A percentile compares a stretch with the other conserved stretches of the same genome.
These are phyloP conservation scores for Malurus melanocephalus DNA, from an alignment of 2,113 vertebrate species.

Conservation along the genomic window DNA sequence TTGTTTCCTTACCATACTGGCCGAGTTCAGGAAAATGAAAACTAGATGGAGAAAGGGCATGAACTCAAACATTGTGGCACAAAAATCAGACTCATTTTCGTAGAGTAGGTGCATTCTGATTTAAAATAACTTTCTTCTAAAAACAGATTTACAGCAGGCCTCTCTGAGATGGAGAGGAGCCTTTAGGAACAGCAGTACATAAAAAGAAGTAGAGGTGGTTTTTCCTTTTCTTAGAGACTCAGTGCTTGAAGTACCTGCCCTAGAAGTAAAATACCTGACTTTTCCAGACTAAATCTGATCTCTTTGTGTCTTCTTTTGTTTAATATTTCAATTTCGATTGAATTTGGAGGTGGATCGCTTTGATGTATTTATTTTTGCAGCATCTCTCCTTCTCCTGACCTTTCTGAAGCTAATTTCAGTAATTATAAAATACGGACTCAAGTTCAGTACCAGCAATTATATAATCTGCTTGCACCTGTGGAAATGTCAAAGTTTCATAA, in stretches of 20 bases:
- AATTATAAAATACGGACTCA: neutral
- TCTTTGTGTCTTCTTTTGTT: neutral
- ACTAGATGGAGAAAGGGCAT: neutral
- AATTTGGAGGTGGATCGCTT: neutral
- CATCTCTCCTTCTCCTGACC: neutral
- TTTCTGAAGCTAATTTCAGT: neutral
- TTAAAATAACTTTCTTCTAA: neutral
- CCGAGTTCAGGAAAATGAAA: neutral
- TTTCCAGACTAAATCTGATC: neutral
- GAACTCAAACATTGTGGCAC: neutral
- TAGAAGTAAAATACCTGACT: neutral
- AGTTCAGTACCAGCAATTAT: neutral
- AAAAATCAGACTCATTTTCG: neutral
- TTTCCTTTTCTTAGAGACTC: neutral
- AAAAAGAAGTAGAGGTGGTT: neutral
- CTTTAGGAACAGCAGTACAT: neutral
- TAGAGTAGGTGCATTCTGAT: neutral
- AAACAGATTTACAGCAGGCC: neutral
- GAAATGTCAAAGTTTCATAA: neutral
- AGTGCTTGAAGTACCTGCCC: neutral
- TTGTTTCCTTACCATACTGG: neutral
- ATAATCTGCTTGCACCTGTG: neutral
- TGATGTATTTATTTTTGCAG: neutral
- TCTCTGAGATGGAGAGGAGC: neutral
- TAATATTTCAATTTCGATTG: neutral